Evolutionary conservation across 37 sponge, comb jelly and placozoan species (phyloP), one percentile per base, ranked within the genome.

Genomic region (Oscarella lobularis): DNA sequence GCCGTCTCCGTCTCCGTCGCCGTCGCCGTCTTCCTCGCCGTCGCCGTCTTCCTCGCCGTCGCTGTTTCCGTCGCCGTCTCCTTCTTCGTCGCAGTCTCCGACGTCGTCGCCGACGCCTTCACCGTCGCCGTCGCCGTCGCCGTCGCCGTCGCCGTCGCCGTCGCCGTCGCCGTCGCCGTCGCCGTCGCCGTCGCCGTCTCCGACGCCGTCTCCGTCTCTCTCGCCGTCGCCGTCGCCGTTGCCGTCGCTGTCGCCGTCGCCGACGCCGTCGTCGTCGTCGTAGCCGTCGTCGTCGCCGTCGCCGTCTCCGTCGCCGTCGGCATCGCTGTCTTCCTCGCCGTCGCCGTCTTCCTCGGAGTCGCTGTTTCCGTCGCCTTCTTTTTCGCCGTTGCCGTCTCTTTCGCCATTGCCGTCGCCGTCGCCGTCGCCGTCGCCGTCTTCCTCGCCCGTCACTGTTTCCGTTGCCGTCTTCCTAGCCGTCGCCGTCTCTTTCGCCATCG

Each of bases 311-410:
- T n/a, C n/a, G n/a, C n/a, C n/a, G n/a, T 68, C 3, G 9, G 77
- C 66, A 39, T 76, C 31, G 27, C 37, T 29, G 74, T 40, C 38
- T 40, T 33, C 27, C 27, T 39, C 38, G 36, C 77, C 66, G 38
- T 40, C 31, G 66, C n/a, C 40, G 3, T 68, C 31, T 33, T 68
- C 38, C n/a, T 34, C 40, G 36, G 67, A 76, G 77, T 76, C 67
- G 66, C 67, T 54, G 77, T 2, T 31, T 36, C 77, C 77, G 36
- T 68, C 66, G 1, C 67, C 35, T 38, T 66, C 33, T 38, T 68
- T 67, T 39, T 76, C 77, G 68, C 77, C 66, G 77, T 76, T 68
- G 3, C 77, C 77, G 38, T 76, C 77, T 40, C 77, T 66, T 36
- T 14, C 29, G 3, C 67, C 77, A 20, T 39, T 39, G 2, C 66